Base-by-base conservation (phyloP, 2,888 invertebrate species). In the Morpho achilles region DNA sequence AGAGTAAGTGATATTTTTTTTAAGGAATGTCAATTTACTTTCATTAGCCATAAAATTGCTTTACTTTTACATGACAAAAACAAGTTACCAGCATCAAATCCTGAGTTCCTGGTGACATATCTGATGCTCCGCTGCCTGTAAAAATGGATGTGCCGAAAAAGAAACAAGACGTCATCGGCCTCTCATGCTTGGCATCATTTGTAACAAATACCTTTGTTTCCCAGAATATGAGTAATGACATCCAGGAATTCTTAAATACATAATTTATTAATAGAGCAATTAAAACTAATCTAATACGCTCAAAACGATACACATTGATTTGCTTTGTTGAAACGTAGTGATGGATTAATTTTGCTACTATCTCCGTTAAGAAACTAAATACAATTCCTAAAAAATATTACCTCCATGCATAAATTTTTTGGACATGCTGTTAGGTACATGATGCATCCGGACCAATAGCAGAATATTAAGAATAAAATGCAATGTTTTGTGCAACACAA, bases 361-460 rank as follows among this genome's bases (percentile, higher is more conserved):
- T 32, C 4, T 3, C 5, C 32, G 3, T 32, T 3, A 32, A 32
- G 32, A 32, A 32, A 32, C 32, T 32, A 2, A 32, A 32, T 32
- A 32, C 3, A n/a, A 32, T 5, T 32, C 4, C 32, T 32, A 5
- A 32, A 56, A 63, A 43, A 23, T 39, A 22, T 71, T 75, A 88
- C 88, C 77, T 79, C 75, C 16, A 68, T 64, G 64, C 88, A 90
- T 8, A 87, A 62, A 51, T 78, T 82, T 61, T 75, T 79, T 1
- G 88, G 89, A 60, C 89, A 89, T 2, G 88, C 77, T 32, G 68
- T 76, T 0, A 89, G 67, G 56, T 80, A 88, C 8, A 90, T 67
- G 23, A 86, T 72, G 56, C 84, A 83, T 39, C 89, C 88, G 0
- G 88, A 82, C 89, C 89, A 89, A 64, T 88, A 88, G 61, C 80